These are phyloP conservation scores for Ypsolopha scabrella DNA, from an alignment of 2,888 invertebrate species.

Conservation along the genomic window DNA sequence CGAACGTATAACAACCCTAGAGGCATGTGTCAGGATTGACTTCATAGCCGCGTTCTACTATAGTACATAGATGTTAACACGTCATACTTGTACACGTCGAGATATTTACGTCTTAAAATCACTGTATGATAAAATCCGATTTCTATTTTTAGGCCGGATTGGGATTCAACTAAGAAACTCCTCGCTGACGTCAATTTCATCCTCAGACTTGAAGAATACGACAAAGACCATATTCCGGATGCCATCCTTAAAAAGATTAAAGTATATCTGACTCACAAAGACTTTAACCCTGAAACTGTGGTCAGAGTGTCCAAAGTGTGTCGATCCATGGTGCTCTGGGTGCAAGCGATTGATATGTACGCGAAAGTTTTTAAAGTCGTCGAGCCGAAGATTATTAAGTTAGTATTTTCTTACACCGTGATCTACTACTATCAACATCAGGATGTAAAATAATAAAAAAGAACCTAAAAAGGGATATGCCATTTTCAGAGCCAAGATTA, in stretches of 20 bases:
- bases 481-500: no score
- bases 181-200: constrained; percentile 88
- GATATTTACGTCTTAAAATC: no score
- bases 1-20: no score
- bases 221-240: constrained; percentile 89
- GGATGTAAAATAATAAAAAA: no score
- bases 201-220: constrained; percentile 84
- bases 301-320: constrained; percentile 86
- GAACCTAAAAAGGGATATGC: no score
- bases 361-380: constrained; percentile 88
- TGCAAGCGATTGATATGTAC: constrained; percentile 90
- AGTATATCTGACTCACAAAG: constrained; percentile 85
- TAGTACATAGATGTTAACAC: no score
- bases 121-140: no score
- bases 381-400: constrained; percentile 88
- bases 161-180: constrained; percentile 85
- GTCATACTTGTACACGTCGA: no score
- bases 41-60: no score
- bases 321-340: constrained; percentile 93
- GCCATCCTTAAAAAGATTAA: constrained; percentile 82
- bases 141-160: constrained; percentile 76
- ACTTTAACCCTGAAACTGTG: constrained; percentile 86
- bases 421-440: background rate
- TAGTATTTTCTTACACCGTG: constrained; percentile 29
- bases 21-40: no score